phyloP scores from a whole-genome alignment of 1,140 invertebrate species.

The Drosophila subpulchrella region DNA sequence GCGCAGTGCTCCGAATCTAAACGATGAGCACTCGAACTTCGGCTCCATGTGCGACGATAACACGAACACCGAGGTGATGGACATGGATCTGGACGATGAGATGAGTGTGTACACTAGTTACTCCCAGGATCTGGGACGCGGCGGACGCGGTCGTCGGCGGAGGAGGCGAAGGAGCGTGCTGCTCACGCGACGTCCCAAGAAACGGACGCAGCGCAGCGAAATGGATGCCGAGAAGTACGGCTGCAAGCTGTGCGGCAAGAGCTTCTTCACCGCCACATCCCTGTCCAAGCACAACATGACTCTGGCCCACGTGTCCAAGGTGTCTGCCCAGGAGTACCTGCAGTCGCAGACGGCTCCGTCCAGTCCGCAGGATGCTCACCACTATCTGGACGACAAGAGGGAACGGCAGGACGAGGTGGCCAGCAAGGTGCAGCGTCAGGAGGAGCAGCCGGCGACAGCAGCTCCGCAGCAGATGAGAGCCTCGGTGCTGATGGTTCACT shows the following conservation, averaged over 20 bases:
- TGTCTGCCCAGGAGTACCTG: conserved; percentile 85
- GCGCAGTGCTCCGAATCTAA: conserved; percentile 78
- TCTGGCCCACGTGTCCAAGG: conserved; percentile 85
- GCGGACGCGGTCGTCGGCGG: conserved; percentile 48
- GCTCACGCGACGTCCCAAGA: conserved; percentile 70
- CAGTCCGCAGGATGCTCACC: conserved; percentile 28
- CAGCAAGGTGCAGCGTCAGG: no score
- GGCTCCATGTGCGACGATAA: conserved; percentile 74
- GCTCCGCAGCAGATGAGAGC: conserved; percentile 48
- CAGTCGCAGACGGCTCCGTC: conserved; percentile 67
- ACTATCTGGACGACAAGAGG: not conserved
- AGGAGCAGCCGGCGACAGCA: not conserved
- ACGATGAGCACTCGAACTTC: conserved; percentile 78
- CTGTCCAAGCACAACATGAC: conserved; percentile 85
- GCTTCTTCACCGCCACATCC: conserved; percentile 84
- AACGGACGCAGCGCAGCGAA: conserved; percentile 42
- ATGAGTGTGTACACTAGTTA: conserved; percentile 83
- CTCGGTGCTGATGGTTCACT: conserved; percentile 57
- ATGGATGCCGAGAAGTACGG: conserved; percentile 58
- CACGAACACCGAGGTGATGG: conserved; percentile 82
- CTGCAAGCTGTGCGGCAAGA: conserved; percentile 85
- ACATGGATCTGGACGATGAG: conserved; percentile 84
- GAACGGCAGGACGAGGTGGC: not conserved
- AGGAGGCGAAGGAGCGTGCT: conserved; percentile 68
- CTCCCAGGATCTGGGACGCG: conserved; percentile 70